Conservation (phyloP, 2,113 vertebrate species). For the Scytalopus superciliaris region DNA sequence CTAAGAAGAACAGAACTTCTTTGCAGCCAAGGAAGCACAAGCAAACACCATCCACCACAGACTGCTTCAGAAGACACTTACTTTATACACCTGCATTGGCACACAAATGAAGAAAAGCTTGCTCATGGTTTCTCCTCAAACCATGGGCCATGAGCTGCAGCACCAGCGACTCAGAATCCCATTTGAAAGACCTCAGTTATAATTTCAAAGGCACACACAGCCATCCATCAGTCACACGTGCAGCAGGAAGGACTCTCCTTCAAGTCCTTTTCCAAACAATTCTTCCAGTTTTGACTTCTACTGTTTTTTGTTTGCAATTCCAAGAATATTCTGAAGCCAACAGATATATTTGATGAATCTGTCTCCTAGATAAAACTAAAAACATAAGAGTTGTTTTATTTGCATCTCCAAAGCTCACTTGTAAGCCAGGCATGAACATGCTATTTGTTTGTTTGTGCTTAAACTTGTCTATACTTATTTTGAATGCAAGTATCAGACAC, state of each 20-base stretch:
- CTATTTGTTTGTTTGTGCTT: background rate
- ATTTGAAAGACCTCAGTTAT: background rate
- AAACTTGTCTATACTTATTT: background rate
- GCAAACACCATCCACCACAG: background rate
- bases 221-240: background rate
- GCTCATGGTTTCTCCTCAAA: background rate
- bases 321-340: background rate
- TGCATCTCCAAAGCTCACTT: background rate
- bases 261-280: background rate
- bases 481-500: background rate
- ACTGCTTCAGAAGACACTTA: background rate
- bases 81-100: background rate
- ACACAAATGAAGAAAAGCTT: background rate
- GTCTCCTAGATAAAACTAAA: background rate
- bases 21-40: background rate
- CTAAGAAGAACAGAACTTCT: background rate
- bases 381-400: background rate
- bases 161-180: background rate
- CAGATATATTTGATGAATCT: background rate
- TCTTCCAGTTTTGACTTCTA: background rate
- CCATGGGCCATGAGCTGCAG: background rate
- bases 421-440: background rate
- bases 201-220: rapidly evolving
- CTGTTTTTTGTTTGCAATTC: background rate
- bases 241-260: background rate